These are phyloP conservation scores for Desmodus rotundus DNA, from an alignment of 2,113 vertebrate species.

Conservation along the genomic window DNA sequence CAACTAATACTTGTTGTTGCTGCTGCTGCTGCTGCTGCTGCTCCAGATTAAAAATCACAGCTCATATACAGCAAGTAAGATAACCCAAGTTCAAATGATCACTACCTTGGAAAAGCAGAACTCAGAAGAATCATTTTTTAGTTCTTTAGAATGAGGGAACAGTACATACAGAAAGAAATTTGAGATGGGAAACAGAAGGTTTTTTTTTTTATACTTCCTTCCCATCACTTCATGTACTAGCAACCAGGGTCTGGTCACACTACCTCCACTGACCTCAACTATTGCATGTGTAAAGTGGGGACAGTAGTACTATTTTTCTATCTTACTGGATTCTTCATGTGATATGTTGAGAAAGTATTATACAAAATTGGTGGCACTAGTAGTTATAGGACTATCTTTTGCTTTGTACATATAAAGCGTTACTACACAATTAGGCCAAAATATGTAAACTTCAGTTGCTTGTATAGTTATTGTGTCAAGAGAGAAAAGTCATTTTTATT, in stretches of 20 bases:
- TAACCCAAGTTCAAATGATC: background rate
- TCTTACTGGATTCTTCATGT: background rate
- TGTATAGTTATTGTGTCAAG: background rate
- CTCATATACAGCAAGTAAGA: background rate
- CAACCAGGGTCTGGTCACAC: background rate
- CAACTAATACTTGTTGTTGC: background rate
- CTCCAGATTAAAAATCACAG: background rate
- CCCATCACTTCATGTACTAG: background rate
- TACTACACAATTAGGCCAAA: background rate
- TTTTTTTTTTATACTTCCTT: background rate
- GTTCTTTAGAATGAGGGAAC: background rate
- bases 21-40: background rate
- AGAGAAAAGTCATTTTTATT: background rate
- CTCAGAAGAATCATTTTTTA: background rate
- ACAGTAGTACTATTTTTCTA: background rate
- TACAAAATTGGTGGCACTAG: background rate
- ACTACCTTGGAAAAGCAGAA: background rate
- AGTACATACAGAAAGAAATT: background rate
- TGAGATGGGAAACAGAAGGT: background rate
- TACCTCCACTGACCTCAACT: background rate
- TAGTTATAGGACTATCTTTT: background rate
- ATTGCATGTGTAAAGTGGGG: background rate
- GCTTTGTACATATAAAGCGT: background rate
- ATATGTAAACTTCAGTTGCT: background rate
- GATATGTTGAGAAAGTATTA: constrained; percentile 3